Conservation (phyloP, 2,113 vertebrate species). For the Butorides virescens region DNA sequence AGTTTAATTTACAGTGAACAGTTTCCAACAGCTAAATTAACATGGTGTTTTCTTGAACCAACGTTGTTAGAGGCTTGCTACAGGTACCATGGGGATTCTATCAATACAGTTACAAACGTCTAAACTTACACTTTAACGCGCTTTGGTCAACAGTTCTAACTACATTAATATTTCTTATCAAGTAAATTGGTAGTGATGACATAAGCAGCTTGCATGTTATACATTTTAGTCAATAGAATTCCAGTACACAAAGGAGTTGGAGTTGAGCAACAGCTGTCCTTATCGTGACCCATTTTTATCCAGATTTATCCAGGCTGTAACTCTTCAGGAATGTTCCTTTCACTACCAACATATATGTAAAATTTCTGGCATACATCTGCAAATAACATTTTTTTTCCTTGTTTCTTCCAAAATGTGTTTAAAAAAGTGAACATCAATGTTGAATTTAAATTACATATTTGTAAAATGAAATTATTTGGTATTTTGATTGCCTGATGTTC, state of each 20-base stretch:
- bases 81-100: background rate
- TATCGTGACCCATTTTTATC: background rate
- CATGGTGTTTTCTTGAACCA: background rate
- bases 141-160: background rate
- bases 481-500: background rate
- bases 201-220: background rate
- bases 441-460: background rate
- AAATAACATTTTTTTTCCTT: background rate
- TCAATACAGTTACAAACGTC: background rate
- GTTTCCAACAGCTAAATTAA: background rate
- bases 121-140: background rate
- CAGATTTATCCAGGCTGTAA: background rate
- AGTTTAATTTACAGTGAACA: background rate
- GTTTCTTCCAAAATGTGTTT: background rate
- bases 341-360: background rate
- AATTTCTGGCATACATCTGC: background rate
- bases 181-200: background rate
- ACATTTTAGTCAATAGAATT: background rate
- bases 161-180: background rate
- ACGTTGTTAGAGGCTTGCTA: background rate
- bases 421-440: background rate
- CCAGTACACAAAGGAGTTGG: background rate
- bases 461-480: background rate
- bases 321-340: background rate
- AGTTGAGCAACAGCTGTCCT: background rate